A percentile compares a stretch with the other conserved stretches of the same genome.
phyloP scores from a whole-genome alignment of 2,888 invertebrate genomes.

The Coelinius sp. region DNA sequence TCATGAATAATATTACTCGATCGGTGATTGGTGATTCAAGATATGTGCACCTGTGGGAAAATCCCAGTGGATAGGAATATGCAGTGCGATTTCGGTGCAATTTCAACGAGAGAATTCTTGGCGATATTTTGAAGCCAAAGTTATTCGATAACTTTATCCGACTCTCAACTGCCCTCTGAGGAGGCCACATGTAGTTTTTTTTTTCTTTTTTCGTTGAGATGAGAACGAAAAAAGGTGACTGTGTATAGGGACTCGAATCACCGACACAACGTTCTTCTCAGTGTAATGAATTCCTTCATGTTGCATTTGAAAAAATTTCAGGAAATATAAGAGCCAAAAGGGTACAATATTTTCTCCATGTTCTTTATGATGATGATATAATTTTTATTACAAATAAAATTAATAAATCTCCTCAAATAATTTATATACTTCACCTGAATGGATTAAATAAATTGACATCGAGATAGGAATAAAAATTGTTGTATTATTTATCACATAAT shows the following conservation, averaged over 20 bases:
- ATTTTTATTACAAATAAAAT: too few species aligned
- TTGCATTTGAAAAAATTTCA: slow-evolving; percentile 44
- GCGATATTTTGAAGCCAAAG: slow-evolving; percentile 14
- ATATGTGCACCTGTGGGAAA: slow-evolving; percentile 16
- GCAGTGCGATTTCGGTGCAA: neutral
- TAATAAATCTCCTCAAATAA: too few species aligned
- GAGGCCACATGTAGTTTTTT: neutral
- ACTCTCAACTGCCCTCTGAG: neutral
- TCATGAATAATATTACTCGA: slow-evolving; percentile 1
- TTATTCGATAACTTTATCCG: slow-evolving; percentile 27
- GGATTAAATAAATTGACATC: neutral
- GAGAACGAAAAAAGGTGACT: neutral
- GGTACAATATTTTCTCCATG: too few species aligned
- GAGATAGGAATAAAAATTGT: neutral
- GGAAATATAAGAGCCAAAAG: too few species aligned
- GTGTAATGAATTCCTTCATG: slow-evolving; percentile 55
- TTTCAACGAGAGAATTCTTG: neutral
- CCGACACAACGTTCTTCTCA: neutral
- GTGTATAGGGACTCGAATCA: neutral
- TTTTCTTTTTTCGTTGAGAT: slow-evolving; percentile 6
- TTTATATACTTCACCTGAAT: too few species aligned
- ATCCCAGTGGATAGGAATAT: slow-evolving; percentile 47
- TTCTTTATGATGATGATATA: too few species aligned
- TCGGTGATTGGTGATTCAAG: slow-evolving; percentile 15
- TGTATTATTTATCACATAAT: too few species aligned